Percentiles rank a stretch among this genome's conserved stretches.
Conservation (phyloP, 2,888 invertebrate genomes). For the Mythimna albipuncta region DNA sequence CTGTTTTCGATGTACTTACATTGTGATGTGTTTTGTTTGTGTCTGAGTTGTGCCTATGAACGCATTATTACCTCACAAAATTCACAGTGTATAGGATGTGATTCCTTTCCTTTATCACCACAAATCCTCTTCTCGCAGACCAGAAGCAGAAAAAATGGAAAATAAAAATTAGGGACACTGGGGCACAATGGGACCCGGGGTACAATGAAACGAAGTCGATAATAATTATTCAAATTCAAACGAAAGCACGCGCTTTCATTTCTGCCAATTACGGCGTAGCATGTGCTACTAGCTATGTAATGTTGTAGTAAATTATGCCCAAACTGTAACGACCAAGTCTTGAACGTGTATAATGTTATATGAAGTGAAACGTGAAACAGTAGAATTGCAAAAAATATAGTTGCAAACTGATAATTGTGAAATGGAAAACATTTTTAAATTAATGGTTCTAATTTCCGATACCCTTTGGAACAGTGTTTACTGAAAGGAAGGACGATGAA, state of each 20-base stretch:
- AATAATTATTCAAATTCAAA: neutral
- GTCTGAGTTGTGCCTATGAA: slow-evolving; percentile 22
- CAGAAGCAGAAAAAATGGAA: neutral
- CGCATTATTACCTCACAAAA: neutral
- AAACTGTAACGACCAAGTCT: neutral
- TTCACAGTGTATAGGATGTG: slow-evolving; percentile 17
- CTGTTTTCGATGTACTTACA: neutral
- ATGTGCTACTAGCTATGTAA: neutral
- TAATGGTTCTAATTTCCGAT: too few species aligned
- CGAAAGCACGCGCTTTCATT: neutral
- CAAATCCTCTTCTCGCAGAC: neutral
- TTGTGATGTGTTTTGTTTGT: slow-evolving; percentile 29
- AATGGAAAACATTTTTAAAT: too few species aligned
- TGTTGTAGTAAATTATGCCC: neutral
- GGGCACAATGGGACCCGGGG: neutral
- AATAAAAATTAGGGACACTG: neutral
- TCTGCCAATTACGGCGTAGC: neutral
- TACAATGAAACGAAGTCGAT: neutral
- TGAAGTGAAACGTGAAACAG: neutral
- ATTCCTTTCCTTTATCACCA: slow-evolving; percentile 1
- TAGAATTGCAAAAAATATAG: neutral
- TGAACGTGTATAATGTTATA: neutral
- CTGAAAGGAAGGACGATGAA: neutral
- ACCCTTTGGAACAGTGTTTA: neutral
- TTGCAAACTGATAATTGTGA: too few species aligned